These are phyloP conservation scores for Xiphophorus hellerii DNA, from an alignment of 2,113 vertebrate genomes.

Conservation along the genomic window DNA sequence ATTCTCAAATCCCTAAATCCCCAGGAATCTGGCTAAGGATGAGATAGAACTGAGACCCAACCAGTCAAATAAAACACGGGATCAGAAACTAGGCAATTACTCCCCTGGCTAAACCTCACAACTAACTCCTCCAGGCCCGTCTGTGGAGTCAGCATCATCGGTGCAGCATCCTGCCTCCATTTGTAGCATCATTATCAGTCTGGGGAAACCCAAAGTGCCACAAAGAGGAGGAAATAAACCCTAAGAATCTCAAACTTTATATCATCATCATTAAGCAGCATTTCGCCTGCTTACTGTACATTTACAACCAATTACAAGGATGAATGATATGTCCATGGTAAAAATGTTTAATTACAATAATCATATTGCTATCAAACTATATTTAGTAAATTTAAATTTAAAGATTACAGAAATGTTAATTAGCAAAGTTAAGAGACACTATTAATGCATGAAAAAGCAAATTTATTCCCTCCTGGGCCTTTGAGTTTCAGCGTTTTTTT, in stretches of 20 bases:
- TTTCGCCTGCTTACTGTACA: neutral
- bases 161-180: slow-evolving; percentile 39
- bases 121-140: slow-evolving; percentile 45
- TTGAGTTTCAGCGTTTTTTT: neutral
- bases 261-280: neutral
- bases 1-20: slow-evolving; percentile 75
- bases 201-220: slow-evolving; percentile 26
- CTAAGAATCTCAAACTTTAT: slow-evolving; percentile 14
- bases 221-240: slow-evolving; percentile 30
- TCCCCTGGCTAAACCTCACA: slow-evolving; percentile 59
- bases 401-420: too few species aligned
- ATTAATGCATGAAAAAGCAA: too few species aligned
- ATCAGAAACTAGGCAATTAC: slow-evolving; percentile 76
- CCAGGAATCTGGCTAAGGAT: slow-evolving; percentile 70
- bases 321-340: neutral
- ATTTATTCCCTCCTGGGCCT: neutral
- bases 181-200: slow-evolving; percentile 37
- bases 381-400: too few species aligned
- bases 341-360: neutral
- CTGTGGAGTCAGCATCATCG: slow-evolving; percentile 36
- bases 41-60: slow-evolving; percentile 71
- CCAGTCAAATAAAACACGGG: slow-evolving; percentile 72
- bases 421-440: too few species aligned
- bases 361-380: neutral
- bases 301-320: too few species aligned